Evolutionary conservation across 2,113 vertebrate species (phyloP), one percentile per base, ranked within the genome.

Genomic region (Psittacus erithacus): DNA sequence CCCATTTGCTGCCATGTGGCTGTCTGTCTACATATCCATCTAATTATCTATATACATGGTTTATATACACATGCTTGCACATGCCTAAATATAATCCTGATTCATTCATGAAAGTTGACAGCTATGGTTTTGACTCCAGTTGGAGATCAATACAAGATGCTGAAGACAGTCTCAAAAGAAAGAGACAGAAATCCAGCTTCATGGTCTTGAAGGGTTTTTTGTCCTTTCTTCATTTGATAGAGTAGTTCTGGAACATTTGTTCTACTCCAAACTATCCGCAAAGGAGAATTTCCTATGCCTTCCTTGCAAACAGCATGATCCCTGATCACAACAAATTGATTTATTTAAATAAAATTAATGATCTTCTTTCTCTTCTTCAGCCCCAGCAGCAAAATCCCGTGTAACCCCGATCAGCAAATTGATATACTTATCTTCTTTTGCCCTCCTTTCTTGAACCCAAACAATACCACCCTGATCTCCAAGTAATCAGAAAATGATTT

Each of bases 401-500:
- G 92, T 87, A 97, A 96, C 95, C 69, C 64, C 79, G 73, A 90
- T 96, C 92, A 97, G 93, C 86, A 91, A 92, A 92, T 90, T 93
- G 93, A 95, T 91, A 88, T 44, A 96, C 94, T 94, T 96, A 97
- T 79, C 96, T 96, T 90, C 79, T 63, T 97, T 95, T 80, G 31
- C 79, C 82, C 83, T 95, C 92, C 76, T 91, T 93, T 96, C 93
- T 96, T 39, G 2, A 84, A 79, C 70, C 79, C 94, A 85, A 94
- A 91, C 87, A 92, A 91, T 96, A 92, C 82, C 79, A 88, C 64
- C 43, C 91, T 96, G 95, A 97, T 97, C 95, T 97, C 81, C 57
- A 96, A 96, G 95, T 98, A 98, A 98, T 97, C 97, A 96, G 96
- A 95, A 73, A 94, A 86, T 97, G 97, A 98, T 97, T 97, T 97